These are phyloP conservation scores for Varroa destructor DNA, from an alignment of 1,140 invertebrate species.

Conservation along the genomic window DNA sequence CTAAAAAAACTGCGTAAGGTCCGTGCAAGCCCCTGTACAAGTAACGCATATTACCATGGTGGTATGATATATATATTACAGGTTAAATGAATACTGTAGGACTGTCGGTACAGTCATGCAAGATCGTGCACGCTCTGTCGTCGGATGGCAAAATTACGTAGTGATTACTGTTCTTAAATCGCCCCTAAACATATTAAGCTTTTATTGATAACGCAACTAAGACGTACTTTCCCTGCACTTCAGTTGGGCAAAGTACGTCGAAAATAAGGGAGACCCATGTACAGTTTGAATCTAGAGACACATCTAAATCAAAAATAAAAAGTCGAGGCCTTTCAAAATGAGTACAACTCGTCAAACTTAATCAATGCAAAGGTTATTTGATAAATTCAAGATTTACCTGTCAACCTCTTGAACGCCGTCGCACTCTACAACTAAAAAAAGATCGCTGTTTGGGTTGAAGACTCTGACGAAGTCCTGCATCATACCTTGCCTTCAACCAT, in stretches of 20 bases:
- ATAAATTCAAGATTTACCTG: neutral
- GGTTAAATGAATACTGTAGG: too few relatives aligned
- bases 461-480: slow-evolving; percentile 15
- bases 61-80: too few relatives aligned
- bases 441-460: slow-evolving; percentile 10
- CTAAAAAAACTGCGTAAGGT: too few relatives aligned
- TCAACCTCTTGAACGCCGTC: slow-evolving; percentile 7
- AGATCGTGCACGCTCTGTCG: too few relatives aligned
- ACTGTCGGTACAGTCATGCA: too few relatives aligned
- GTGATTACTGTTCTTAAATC: too few relatives aligned
- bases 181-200: too few relatives aligned
- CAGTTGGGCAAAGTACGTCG: neutral
- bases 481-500: neutral
- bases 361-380: neutral
- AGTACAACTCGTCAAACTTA: neutral
- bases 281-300: neutral
- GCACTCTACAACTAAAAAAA: neutral
- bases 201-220: too few relatives aligned
- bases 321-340: neutral
- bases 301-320: neutral
- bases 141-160: too few relatives aligned
- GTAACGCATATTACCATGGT: too few relatives aligned
- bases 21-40: too few relatives aligned
- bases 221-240: neutral
- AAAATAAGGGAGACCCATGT: neutral